Base-by-base conservation (phyloP, 2,797 vertebrate species). In the Pseudochaenichthys georgianus region DNA sequence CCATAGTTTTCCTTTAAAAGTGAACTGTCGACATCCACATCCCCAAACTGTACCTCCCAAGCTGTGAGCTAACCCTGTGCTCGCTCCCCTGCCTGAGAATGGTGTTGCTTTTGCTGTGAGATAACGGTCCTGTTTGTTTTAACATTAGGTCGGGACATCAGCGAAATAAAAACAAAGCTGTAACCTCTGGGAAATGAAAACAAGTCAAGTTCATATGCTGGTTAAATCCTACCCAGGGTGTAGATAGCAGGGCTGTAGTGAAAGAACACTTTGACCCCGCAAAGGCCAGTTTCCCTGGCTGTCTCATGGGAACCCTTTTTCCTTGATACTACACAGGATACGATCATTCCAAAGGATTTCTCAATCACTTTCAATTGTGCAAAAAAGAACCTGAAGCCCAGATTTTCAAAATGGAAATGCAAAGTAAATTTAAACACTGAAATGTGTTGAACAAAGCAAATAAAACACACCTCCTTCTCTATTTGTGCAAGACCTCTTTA, bases 41-140 rank as follows among this genome's bases (percentile, higher is more conserved):
- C 53, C 23, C 23, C 28, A 43, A 67, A 70, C 72, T 69, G 62
- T n/a, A 48, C 34, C 75, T 72, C 70, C 54, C 9, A 9, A 50
- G 47, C 59, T 81, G 61, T 50, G 42, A 65, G 48, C 64, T 76
- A 72, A 85, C 59, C 13, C 65, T 57, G 19, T 11, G 17, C 64
- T 64, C 47, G 61, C 45, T 48, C 47, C n/a, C 71, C 61, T 42
- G 71, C 63, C 77, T 77, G 82, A 85, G 76, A 80, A 70, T 62
- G 28, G 54, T 70, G 41, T 77, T 79, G 70, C 77, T 79, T 83
- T 75, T 79, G 64, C 81, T 59, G 38, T 17, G 63, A 80, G 80
- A 84, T 82, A 73, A 83, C 75, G 0, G 9, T 46, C 63, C 62
- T 78, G 66, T 86, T 87, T 88, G 71, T 87, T 85, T 86, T 80